Evolutionary conservation across 1,140 invertebrate species (phyloP).

Genomic region (Heliconius melpomene): DNA sequence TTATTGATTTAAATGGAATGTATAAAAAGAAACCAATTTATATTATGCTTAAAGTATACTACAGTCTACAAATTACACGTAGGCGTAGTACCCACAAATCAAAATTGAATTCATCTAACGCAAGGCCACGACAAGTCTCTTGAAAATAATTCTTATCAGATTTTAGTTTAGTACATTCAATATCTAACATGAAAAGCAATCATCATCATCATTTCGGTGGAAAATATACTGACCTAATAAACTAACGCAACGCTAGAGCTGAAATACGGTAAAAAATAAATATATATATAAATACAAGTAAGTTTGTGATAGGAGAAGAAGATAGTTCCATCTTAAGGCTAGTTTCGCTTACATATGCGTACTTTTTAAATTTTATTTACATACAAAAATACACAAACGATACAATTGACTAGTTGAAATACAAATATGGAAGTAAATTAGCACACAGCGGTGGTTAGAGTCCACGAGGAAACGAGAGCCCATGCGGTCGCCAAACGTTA

Average conservation of each 20-base stretch:
- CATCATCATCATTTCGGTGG: background rate
- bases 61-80: slow-evolving; percentile 5
- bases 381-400: slow-evolving; percentile 29
- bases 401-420: slow-evolving; percentile 33
- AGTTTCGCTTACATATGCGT: background rate
- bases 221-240: background rate
- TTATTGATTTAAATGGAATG: background rate
- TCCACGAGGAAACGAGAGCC: background rate
- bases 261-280: background rate
- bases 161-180: background rate
- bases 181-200: background rate
- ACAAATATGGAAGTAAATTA: slow-evolving; percentile 13
- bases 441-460: background rate
- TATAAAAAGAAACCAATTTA: background rate
- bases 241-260: background rate
- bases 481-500: background rate
- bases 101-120: slow-evolving; percentile 6
- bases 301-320: background rate
- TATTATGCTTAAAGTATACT: slow-evolving; percentile 1
- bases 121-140: slow-evolving; percentile 13
- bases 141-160: slow-evolving; percentile 14
- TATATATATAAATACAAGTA: background rate
- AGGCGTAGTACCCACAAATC: background rate
- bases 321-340: slow-evolving; percentile 10
- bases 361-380: slow-evolving; percentile 14